Percentiles rank a stretch among this genome's conserved stretches.
These are phyloP conservation scores for Cyclophora punctaria DNA, from an alignment of 2,888 invertebrate species.

Conservation along the genomic window DNA sequence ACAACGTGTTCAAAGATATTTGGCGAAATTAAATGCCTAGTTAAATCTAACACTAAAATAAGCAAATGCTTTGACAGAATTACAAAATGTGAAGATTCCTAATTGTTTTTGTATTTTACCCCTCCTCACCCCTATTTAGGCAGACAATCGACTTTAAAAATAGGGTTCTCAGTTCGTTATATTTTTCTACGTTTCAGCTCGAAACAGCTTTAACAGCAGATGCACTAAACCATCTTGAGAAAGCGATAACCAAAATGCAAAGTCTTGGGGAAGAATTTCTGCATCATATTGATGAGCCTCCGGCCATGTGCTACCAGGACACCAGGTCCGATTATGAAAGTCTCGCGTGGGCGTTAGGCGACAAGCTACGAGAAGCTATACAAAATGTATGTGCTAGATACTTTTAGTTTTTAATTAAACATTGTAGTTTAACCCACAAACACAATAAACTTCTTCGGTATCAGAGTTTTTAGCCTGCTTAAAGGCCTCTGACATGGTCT, in stretches of 20 bases:
- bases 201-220: constrained; percentile 57
- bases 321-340: constrained; percentile 63
- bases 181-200: constrained; percentile 30
- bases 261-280: constrained; percentile 12
- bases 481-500: too few relatives aligned
- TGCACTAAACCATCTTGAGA: constrained; percentile 55
- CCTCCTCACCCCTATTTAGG: too few relatives aligned
- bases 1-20: too few relatives aligned
- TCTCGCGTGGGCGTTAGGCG: constrained; percentile 43
- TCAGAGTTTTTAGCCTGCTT: too few relatives aligned
- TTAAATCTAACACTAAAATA: too few relatives aligned
- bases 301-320: constrained; percentile 79
- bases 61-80: too few relatives aligned
- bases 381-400: constrained; percentile 25
- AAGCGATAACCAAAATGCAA: constrained; percentile 40
- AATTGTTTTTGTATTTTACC: too few relatives aligned
- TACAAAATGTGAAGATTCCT: too few relatives aligned
- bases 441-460: too few relatives aligned
- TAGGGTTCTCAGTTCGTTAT: neutral
- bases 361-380: constrained; percentile 34
- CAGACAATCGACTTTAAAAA: too few relatives aligned
- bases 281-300: constrained; percentile 75
- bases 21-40: neutral
- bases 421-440: too few relatives aligned
- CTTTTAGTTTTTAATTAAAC: too few relatives aligned